These are phyloP conservation scores for Coenonympha glycerion DNA, from an alignment of 2,888 invertebrate genomes.

Conservation along the genomic window DNA sequence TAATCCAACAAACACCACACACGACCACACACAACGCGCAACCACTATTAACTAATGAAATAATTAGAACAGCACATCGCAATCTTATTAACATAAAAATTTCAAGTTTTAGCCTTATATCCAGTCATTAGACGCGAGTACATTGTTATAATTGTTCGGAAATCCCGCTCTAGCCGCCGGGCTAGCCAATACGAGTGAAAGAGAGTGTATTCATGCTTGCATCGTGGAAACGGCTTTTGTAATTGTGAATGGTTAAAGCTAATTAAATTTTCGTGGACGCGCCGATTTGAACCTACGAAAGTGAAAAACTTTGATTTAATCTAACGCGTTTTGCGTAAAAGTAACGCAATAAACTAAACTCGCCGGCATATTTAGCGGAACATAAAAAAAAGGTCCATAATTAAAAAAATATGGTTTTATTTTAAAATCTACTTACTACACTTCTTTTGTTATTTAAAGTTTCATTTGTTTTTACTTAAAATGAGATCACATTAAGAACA, in stretches of 20 bases:
- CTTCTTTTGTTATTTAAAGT: too few relatives aligned
- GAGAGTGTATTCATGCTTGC: slow-evolving; percentile 37
- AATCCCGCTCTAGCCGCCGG: slow-evolving; percentile 49
- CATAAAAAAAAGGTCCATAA: too few relatives aligned
- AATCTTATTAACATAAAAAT: slow-evolving; percentile 71
- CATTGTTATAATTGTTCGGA: slow-evolving; percentile 45
- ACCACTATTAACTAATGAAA: slow-evolving; percentile 56
- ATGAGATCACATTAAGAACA: too few relatives aligned
- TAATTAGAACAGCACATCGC: slow-evolving; percentile 65
- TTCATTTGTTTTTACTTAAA: too few relatives aligned
- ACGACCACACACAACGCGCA: slow-evolving; percentile 61
- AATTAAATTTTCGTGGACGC: slow-evolving; percentile 18
- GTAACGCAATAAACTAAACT: slow-evolving; percentile 1
- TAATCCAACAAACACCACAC: slow-evolving; percentile 33
- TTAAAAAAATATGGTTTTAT: too few relatives aligned
- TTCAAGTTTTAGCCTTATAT: slow-evolving; percentile 70
- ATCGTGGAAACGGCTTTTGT: slow-evolving; percentile 49
- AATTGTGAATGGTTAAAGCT: slow-evolving; percentile 36
- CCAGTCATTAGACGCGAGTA: slow-evolving; percentile 56
- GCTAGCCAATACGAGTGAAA: slow-evolving; percentile 39
- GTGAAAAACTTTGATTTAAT: slow-evolving; percentile 21
- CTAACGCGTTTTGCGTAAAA: background rate
- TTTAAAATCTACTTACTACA: too few relatives aligned
- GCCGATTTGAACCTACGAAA: slow-evolving; percentile 18
- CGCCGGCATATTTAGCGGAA: too few relatives aligned